Evolutionary conservation across 1,140 invertebrate genomes (phyloP).

Genomic region (Cheumatopsyche charites): DNA sequence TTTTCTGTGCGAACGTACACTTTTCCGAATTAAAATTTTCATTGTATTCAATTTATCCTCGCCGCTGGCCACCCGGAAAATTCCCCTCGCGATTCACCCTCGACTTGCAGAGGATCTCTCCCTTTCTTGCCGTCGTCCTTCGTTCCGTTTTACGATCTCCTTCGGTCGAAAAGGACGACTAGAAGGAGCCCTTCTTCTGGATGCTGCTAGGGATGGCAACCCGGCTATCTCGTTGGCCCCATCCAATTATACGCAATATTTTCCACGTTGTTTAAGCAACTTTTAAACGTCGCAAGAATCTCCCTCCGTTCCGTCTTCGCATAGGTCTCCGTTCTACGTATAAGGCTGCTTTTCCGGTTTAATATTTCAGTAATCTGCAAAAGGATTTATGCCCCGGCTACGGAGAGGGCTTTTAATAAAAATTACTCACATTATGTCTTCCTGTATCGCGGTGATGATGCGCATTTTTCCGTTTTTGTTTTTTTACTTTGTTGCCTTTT

Average conservation of each 20-base stretch:
- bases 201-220: background rate
- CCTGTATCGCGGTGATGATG: conserved; percentile 22
- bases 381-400: conserved; percentile 39
- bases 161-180: conserved; percentile 3
- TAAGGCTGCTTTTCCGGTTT: conserved; percentile 33
- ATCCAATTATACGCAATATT: conserved; percentile 46
- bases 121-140: conserved; percentile 41
- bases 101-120: conserved; percentile 34
- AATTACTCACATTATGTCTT: conserved; percentile 24
- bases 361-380: conserved; percentile 43
- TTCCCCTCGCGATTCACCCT: conserved; percentile 43
- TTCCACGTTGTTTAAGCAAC: conserved; percentile 46
- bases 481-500: background rate
- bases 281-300: conserved; percentile 35
- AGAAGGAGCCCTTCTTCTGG: background rate
- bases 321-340: background rate
- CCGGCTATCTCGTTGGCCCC: conserved; percentile 38
- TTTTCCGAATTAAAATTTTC: conserved; percentile 30
- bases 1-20: background rate
- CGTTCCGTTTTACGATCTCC: conserved; percentile 37
- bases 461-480: background rate
- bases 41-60: conserved; percentile 33
- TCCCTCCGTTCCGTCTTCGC: conserved; percentile 13
- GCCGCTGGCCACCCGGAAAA: conserved; percentile 42
- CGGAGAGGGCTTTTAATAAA: conserved; percentile 25